Evolutionary conservation across 2,797 vertebrate genomes (phyloP).

Genomic region (Pelodytes ibericus): DNA sequence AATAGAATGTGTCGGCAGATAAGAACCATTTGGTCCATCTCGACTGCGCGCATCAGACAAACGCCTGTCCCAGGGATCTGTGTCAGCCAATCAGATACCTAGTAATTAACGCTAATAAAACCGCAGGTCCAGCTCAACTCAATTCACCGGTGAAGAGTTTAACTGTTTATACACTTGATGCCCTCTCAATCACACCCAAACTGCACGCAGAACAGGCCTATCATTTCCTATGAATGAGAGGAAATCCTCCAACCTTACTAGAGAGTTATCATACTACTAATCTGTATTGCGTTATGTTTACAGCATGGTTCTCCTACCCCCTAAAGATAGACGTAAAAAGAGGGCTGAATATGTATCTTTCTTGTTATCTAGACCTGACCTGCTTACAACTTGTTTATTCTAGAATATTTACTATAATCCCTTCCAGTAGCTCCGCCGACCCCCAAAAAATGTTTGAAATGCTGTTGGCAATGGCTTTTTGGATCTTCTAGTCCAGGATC

Average conservation of each 20-base stretch:
- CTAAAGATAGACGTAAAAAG: neutral
- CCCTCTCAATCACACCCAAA: neutral
- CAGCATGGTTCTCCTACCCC: neutral
- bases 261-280: neutral
- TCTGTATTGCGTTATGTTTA: neutral
- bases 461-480: constrained; percentile 4
- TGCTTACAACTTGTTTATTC: constrained; percentile 9
- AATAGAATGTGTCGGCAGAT: too few species aligned
- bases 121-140: neutral
- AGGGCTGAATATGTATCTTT: constrained; percentile 1
- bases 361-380: constrained; percentile 4
- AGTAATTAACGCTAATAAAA: too few species aligned
- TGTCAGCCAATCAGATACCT: too few species aligned
- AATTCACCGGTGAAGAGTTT: neutral
- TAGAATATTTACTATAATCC: constrained; percentile 4
- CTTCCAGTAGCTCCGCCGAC: constrained; percentile 7
- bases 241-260: neutral
- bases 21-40: too few species aligned
- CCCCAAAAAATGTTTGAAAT: neutral
- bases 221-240: neutral
- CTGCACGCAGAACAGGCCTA: too few species aligned
- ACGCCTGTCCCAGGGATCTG: too few species aligned
- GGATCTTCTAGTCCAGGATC: constrained; percentile 1
- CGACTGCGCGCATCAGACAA: too few species aligned
- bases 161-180: neutral